Base-by-base conservation (phyloP, 2,797 vertebrate genomes). In the Melopsittacus undulatus region DNA sequence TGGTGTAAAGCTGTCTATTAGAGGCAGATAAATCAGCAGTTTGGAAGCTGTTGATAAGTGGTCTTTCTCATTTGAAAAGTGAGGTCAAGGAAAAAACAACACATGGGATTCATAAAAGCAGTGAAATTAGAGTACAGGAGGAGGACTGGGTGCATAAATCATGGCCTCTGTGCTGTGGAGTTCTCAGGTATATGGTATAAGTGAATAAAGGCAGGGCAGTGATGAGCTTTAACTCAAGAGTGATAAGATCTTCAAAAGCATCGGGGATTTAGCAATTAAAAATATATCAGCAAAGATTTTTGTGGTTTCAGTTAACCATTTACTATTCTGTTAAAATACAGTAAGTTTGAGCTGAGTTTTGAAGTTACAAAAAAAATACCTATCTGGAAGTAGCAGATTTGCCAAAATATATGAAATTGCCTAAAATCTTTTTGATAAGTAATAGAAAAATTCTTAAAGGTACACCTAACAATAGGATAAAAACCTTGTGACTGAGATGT, bases 11-110 rank as follows among this genome's bases (percentile, higher is more conserved):
- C 79, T 91, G 90, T 78, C 75, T 95, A 40, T 72, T 57, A 78
- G 57, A 68, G 64, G 48, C 40, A 43, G 62, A 21, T 36, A 85
- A 88, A 94, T 85, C 92, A 89, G 89, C 75, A 92, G 38, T 57
- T 89, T 83, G 87, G 84, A 27, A 77, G 79, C 87, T 72, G 76
- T 57, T 77, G 79, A 81, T 94, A 92, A 94, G 82, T 8, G 2
- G 5, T 26, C 43, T 49, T 61, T 27, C 61, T 75, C 62, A 10
- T 76, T 32, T 76, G 76, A 46, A 76, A 92, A 81, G 79, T 56
- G 87, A 90, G 87, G 73, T 90, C 90, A 86, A 63, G 83, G 24
- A 0, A 66, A 57, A 77, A 94, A 54, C 59, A 79, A 43, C 43
- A 5, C 48, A 2, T 2, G 17, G 69, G 80, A 68, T 86, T 88